Percentiles rank a stretch among this genome's conserved stretches.
These are phyloP conservation scores for Danaus plexippus DNA, from an alignment of 1,140 invertebrate species.

Conservation along the genomic window DNA sequence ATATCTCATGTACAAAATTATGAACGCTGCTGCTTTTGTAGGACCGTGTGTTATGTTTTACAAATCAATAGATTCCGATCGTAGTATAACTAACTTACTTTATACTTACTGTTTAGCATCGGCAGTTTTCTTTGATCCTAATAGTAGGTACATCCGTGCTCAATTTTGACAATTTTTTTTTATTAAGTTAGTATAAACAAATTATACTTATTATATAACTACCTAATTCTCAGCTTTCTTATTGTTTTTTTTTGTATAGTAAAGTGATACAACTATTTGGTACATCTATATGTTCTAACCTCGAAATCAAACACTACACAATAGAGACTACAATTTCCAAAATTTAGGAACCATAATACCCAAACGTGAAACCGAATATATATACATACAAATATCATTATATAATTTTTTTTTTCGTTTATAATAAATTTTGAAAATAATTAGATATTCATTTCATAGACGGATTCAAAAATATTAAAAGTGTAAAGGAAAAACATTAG, in stretches of 20 bases:
- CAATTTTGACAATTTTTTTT: constrained; percentile 49
- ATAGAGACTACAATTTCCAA: constrained; percentile 72
- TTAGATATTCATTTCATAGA: constrained; percentile 65
- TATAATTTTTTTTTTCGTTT: constrained; percentile 57
- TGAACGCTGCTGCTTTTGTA: constrained; percentile 29
- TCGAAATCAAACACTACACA: constrained; percentile 67
- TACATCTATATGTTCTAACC: constrained; percentile 67
- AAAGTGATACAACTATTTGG: constrained; percentile 68
- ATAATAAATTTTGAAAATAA: constrained; percentile 71
- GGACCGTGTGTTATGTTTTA: constrained; percentile 20
- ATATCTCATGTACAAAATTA: constrained; percentile 53
- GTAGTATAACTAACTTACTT: constrained; percentile 41
- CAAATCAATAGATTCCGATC: constrained; percentile 18
- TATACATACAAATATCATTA: constrained; percentile 64
- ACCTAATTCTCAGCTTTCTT: constrained; percentile 63
- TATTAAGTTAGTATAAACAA: constrained; percentile 54
- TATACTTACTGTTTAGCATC: constrained; percentile 49
- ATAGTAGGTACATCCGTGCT: constrained; percentile 63
- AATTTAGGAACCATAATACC: constrained; percentile 73
- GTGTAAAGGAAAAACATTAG: constrained; percentile 57
- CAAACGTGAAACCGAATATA: constrained; percentile 67
- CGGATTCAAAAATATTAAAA: constrained; percentile 65
- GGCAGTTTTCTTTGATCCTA: constrained; percentile 62
- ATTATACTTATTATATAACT: constrained; percentile 63
- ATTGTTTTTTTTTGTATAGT: constrained; percentile 60